A percentile compares a stretch with the other conserved stretches of the same genome.
These are phyloP conservation scores for Montipora foliosa DNA, from an alignment of 64 coral and sea anemone species.

Conservation along the genomic window DNA sequence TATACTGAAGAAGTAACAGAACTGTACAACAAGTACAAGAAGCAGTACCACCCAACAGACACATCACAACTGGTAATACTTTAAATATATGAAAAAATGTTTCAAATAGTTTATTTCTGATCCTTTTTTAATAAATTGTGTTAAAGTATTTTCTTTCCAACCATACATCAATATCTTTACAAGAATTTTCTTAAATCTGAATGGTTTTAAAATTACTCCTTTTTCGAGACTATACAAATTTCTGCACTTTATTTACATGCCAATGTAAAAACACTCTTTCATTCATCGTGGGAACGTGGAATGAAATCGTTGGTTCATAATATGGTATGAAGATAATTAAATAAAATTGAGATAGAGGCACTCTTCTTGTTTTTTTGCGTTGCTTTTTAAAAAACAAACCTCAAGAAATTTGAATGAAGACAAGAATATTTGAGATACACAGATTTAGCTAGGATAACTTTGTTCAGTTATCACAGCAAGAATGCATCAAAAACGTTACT, in stretches of 20 bases:
- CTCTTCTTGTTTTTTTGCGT: neutral
- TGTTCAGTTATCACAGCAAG: neutral
- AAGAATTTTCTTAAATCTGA: neutral
- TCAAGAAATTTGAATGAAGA: neutral
- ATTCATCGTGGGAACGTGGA: neutral
- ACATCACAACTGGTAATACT: neutral
- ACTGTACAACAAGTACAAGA: constrained; percentile 39
- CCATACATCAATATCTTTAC: neutral
- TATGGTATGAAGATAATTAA: neutral
- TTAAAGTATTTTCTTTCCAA: neutral
- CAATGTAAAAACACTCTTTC: neutral
- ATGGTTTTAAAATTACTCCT: neutral
- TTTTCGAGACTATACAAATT: neutral
- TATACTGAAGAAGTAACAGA: constrained; percentile 27
- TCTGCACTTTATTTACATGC: neutral
- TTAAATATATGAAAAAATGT: neutral
- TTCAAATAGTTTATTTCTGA: too few relatives aligned
- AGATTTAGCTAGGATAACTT: neutral
- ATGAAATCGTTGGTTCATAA: constrained; percentile 5
- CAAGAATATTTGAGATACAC: neutral
- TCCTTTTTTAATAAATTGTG: neutral
- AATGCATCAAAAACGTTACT: too few relatives aligned
- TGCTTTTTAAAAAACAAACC: neutral
- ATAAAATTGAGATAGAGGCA: neutral
- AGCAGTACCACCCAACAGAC: constrained; percentile 31